Evolutionary conservation across 1,140 invertebrate genomes (phyloP).

Genomic region (fruit fly (Drosophila melanogaster)): DNA sequence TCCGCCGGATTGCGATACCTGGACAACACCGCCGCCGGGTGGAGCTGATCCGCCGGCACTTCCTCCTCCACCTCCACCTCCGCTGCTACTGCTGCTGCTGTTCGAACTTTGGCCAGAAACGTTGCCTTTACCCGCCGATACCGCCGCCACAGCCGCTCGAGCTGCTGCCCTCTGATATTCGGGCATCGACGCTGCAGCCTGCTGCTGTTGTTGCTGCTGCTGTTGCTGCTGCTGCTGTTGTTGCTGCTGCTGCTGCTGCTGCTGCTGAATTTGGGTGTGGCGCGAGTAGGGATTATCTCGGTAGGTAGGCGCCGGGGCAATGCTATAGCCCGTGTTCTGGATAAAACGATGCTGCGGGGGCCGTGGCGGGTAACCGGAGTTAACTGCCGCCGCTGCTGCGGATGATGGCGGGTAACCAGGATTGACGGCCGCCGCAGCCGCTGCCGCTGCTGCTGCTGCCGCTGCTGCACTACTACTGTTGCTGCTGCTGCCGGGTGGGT

Average conservation of each 20-base stretch:
- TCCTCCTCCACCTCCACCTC: neutral
- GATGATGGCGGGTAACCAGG: neutral
- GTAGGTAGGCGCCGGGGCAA: constrained; percentile 66
- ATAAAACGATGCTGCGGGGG: constrained; percentile 65
- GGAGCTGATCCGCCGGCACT: constrained; percentile 9
- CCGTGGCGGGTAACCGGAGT: constrained; percentile 68
- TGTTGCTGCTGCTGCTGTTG: neutral
- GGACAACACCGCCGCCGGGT: constrained; percentile 53
- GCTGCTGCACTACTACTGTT: constrained; percentile 33
- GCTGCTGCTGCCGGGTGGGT: constrained; percentile 38
- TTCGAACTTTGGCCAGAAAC: constrained; percentile 19
- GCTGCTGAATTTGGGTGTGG: constrained; percentile 67
- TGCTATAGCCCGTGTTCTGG: constrained; percentile 60
- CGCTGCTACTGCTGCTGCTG: constrained; percentile 2
- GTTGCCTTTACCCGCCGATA: constrained; percentile 8
- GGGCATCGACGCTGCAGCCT: constrained; percentile 36
- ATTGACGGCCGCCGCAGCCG: constrained; percentile 21
- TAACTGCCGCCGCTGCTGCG: constrained; percentile 60
- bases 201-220: constrained; percentile 22
- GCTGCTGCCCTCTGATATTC: constrained; percentile 62
- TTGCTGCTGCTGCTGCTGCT: constrained; percentile 18
- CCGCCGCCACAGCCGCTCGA: constrained; percentile 41
- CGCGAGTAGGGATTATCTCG: constrained; percentile 78
- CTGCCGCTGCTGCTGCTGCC: constrained; percentile 46
- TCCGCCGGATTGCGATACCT: constrained; percentile 61